A percentile compares a stretch with the other conserved stretches of the same genome.
These are phyloP conservation scores for Eupithecia insigniata DNA, from an alignment of 2,888 invertebrate genomes.

Conservation along the genomic window DNA sequence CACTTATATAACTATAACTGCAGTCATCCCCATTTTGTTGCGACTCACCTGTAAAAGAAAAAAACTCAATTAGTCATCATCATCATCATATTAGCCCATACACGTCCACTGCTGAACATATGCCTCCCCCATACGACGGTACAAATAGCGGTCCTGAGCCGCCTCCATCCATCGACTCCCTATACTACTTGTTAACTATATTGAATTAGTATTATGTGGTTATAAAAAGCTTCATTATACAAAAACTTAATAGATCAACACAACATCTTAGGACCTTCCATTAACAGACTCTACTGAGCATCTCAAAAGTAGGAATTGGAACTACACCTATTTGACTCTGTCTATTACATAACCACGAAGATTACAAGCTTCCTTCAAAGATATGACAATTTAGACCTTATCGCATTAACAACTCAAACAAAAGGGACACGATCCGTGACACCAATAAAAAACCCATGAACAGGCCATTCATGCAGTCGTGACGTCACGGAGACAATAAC, in stretches of 20 bases:
- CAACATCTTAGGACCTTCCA: not conserved
- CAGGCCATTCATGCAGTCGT: conserved; percentile 54
- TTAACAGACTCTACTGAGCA: not conserved
- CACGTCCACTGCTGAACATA: too few relatives aligned
- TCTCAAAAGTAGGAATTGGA: not conserved
- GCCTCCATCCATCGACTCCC: too few relatives aligned
- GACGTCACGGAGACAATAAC: conserved; percentile 54
- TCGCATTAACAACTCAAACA: conserved; percentile 41
- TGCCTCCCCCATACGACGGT: too few relatives aligned
- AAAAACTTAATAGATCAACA: not conserved
- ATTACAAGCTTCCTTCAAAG: not conserved
- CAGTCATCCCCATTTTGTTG: conserved; percentile 82
- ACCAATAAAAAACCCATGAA: conserved; percentile 45
- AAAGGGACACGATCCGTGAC: conserved; percentile 40
- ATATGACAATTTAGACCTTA: conserved; percentile 32
- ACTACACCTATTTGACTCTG: not conserved
- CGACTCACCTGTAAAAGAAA: conserved; percentile 77
- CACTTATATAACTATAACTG: conserved; percentile 84
- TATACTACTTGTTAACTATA: too few relatives aligned
- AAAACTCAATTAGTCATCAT: conserved; percentile 27
- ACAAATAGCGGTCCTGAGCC: too few relatives aligned
- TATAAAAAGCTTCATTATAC: too few relatives aligned
- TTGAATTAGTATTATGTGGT: too few relatives aligned
- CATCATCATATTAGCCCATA: too few relatives aligned
- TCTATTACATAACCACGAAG: not conserved